Evolutionary conservation across 2,888 invertebrate genomes (phyloP).

Genomic region (Macaria liturata): DNA sequence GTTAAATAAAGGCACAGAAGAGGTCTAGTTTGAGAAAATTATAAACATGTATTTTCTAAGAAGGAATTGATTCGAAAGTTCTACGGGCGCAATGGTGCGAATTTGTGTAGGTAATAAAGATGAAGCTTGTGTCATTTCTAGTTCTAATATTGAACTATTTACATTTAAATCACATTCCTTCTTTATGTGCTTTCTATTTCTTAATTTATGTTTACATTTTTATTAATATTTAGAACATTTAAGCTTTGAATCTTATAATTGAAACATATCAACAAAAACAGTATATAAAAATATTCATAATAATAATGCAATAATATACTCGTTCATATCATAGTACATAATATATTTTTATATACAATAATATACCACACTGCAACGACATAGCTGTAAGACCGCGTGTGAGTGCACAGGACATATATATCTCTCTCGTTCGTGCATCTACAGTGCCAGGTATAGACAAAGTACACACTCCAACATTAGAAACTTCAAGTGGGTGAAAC

Average conservation of each 20-base stretch:
- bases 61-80: constrained; percentile 12
- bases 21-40: not conserved
- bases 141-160: too few species aligned
- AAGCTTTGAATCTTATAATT: too few species aligned
- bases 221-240: too few species aligned
- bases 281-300: too few species aligned
- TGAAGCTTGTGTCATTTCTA: constrained; percentile 30
- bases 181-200: too few species aligned
- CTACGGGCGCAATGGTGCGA: constrained; percentile 61
- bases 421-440: constrained; percentile 39
- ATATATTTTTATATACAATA: constrained; percentile 4
- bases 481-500: constrained; percentile 76
- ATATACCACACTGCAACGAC: constrained; percentile 13
- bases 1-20: not conserved
- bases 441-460: constrained; percentile 66
- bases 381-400: constrained; percentile 19
- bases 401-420: constrained; percentile 43
- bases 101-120: constrained; percentile 82
- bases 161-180: too few species aligned
- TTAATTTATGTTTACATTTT: too few species aligned
- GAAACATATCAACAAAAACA: too few species aligned
- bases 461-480: constrained; percentile 56
- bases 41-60: not conserved
- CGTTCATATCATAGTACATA: too few species aligned
- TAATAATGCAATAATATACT: too few species aligned